Evolutionary conservation across 2,113 vertebrate species (phyloP), one percentile per base, ranked within the genome.

Genomic region (Alces alces): DNA sequence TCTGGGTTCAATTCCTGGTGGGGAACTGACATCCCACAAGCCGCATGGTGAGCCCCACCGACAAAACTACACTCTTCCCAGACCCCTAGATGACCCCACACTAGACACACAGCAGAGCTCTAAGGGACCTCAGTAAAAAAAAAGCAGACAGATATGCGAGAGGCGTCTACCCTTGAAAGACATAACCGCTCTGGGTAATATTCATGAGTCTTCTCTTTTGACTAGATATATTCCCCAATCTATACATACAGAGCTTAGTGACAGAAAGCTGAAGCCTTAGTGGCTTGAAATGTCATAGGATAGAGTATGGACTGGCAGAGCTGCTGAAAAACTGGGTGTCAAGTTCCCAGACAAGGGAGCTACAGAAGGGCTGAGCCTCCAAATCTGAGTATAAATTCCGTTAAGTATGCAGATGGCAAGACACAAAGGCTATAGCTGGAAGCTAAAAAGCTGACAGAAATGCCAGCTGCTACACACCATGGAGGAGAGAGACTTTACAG

Each of bases 131-230:
- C 15, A 6, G 80, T 19, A 5, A 27, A 57, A 73, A 19, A n/a
- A 73, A 21, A n/a, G 23, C 43, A 60, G 52, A n/a, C 54, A 39
- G 25, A 39, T 5, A 1, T 28, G 6, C 36, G 73, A n/a, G n/a
- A 58, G 21, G 23, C 4, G 36, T 28, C 52, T 30, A 4, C 23
- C 33, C 70, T 70, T 70, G 13, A 25, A 16, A 60, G 92, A 52
- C 13, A 5, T 0, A 16, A 16, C 19, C 0, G 1, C 30, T 4
- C 28, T 9, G 2, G 12, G 52, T 12, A 39, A 33, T 1, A 27
- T 11, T 39, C 2, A 25, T 9, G 58, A 23, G 52, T 25, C 47
- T 70, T 70, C 85, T 25, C 47, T 70, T 60, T 58, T 25, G 30
- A 19, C 11, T 39, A 11, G 7, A 2, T 1, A 16, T 21, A 36